phyloP scores from a whole-genome alignment of 37 sponge, comb jelly and placozoan species.

The Ephydatia muelleri region DNA sequence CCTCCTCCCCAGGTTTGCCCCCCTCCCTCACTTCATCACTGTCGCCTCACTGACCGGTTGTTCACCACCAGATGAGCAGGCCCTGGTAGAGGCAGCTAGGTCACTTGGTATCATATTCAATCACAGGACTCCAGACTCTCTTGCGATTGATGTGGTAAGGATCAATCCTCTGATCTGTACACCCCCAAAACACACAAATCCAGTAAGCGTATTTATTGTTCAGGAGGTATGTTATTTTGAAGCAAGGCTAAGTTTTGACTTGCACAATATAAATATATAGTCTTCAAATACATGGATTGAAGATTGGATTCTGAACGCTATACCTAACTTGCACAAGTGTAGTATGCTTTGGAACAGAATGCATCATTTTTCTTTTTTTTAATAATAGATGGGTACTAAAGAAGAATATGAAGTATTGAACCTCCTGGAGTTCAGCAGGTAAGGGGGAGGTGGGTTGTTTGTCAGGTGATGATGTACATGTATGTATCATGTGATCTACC shows the following conservation, averaged over 20 bases:
- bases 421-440: conserved; percentile 80
- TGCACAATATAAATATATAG: no score
- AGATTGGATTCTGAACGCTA: no score
- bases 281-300: no score
- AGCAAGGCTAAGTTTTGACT: no score
- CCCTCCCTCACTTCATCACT: no score
- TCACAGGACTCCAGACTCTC: conserved; percentile 40
- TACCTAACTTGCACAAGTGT: no score
- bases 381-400: conserved; percentile 24
- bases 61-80: conserved; percentile 65
- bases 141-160: conserved; percentile 75
- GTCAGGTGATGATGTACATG: neutral
- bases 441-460: neutral
- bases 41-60: no score
- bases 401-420: conserved; percentile 59
- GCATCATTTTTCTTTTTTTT: neutral
- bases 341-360: no score
- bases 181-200: no score
- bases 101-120: conserved; percentile 53
- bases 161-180: no score
- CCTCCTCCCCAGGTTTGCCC: conserved; percentile 78
- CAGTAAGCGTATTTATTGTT: neutral
- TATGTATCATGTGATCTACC: neutral
- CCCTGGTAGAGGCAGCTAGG: conserved; percentile 82
- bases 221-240: no score